These are phyloP conservation scores for Rhincodon typus DNA, from an alignment of 2,797 vertebrate species.

Conservation along the genomic window DNA sequence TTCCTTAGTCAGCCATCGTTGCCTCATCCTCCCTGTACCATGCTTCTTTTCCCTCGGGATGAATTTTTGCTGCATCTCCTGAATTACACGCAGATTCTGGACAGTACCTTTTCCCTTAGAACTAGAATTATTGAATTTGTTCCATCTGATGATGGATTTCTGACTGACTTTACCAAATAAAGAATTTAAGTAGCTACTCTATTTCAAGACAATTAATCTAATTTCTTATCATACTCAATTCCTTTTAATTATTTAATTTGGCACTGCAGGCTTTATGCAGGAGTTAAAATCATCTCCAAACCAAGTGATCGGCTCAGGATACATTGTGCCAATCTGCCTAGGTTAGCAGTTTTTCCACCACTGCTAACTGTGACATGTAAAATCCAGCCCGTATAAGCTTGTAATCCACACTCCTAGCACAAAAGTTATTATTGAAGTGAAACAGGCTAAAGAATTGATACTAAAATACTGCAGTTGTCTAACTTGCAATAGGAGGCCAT, in stretches of 20 bases:
- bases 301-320: not conserved
- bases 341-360: not conserved
- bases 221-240: not conserved
- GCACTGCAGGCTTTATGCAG: not conserved
- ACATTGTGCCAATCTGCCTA: not conserved
- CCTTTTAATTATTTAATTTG: not conserved
- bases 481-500: not conserved
- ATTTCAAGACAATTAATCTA: not conserved
- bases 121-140: not conserved
- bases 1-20: no score
- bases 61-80: no score
- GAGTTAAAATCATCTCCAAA: not conserved
- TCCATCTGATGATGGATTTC: not conserved
- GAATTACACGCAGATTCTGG: not conserved
- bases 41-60: no score
- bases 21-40: no score
- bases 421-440: not conserved
- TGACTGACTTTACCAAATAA: not conserved
- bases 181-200: not conserved
- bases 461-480: not conserved
- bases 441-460: not conserved
- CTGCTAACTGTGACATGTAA: not conserved
- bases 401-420: not conserved
- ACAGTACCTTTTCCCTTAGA: not conserved
- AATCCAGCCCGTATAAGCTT: not conserved